A percentile compares a stretch with the other conserved stretches of the same genome.
phyloP scores from a whole-genome alignment of 2,113 vertebrate genomes.

The Lepus americanus region DNA sequence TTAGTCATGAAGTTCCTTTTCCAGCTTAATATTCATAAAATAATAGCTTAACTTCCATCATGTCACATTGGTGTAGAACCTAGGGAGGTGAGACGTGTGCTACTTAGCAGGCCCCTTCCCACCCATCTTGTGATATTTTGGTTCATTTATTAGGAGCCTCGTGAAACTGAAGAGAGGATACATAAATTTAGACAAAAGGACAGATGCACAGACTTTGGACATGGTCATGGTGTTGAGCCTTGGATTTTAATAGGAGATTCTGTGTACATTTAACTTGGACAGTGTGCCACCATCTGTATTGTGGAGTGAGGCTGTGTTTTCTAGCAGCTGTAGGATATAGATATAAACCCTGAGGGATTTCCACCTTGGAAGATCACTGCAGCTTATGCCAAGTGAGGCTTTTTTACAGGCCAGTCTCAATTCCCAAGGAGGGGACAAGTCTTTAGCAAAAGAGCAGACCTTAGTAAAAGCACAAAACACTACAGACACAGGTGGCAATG shows the following conservation, averaged over 20 bases:
- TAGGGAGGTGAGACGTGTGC: neutral
- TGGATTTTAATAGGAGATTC: neutral
- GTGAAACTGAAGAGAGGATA: neutral
- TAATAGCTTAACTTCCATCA: no score
- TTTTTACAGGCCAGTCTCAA: neutral
- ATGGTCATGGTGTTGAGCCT: neutral
- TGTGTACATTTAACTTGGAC: neutral
- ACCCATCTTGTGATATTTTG: neutral
- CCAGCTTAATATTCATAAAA: neutral
- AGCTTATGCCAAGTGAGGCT: neutral
- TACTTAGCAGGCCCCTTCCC: neutral
- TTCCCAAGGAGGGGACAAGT: neutral
- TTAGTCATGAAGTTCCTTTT: neutral
- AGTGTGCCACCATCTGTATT: neutral
- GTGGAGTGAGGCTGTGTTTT: neutral
- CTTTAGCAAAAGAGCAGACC: neutral
- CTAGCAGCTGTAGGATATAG: neutral
- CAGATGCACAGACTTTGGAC: neutral
- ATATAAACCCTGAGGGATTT: neutral
- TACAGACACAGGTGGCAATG: neutral
- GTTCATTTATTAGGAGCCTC: neutral
- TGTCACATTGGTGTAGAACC: neutral
- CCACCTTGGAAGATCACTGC: neutral
- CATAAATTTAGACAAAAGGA: neutral
- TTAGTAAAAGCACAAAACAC: neutral